Evolutionary conservation across 2,888 invertebrate genomes (phyloP), one percentile per base, ranked within the genome.

Genomic region (Erebia aethiops): DNA sequence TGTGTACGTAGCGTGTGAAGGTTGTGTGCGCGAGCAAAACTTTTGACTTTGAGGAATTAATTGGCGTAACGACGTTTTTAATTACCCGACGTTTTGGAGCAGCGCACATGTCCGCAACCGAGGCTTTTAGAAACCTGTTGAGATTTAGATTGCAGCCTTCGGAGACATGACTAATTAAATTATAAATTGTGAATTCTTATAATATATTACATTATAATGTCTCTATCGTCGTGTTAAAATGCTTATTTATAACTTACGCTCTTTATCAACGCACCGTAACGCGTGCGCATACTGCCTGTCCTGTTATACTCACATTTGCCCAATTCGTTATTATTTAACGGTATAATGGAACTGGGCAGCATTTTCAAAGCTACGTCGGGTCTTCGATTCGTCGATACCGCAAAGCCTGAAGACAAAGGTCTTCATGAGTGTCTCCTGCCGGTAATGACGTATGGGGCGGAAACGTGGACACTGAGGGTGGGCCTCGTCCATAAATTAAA

Each of bases 21-120:
- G 43, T 51, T 67, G 51, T 64, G 65, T 64, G 67, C 49, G 21
- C 62, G 69, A 71, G 69, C 69, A 75, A 69, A 81, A 85, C 81
- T 87, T 88, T 89, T 90, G 89, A 88, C 90, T 91, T 91, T 90
- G 90, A 88, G 82, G 82, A 92, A 86, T 92, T 93, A 92, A 92
- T 92, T 92, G 85, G 86, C 92, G 92, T 88, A 85, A 91, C 92
- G 83, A 91, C 91, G 83, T 84, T 85, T 77, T 89, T 89, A 90
- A 90, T 91, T 88, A 84, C 84, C 73, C 76, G 78, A 18, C 81
- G 80, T 76, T 81, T 82, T 77, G 78, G 83, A 81, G 81, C 79
- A 78, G 79, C 79, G 82, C 82, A 75, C 75, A 72, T 70, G 69
- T 62, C 69, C 71, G 73, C 73, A 70, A 71, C 72, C 64, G 70